A percentile compares a stretch with the other conserved stretches of the same genome.
Evolutionary conservation across 2,888 invertebrate genomes (phyloP).

Genomic region (Pristionchus entomophagus): DNA sequence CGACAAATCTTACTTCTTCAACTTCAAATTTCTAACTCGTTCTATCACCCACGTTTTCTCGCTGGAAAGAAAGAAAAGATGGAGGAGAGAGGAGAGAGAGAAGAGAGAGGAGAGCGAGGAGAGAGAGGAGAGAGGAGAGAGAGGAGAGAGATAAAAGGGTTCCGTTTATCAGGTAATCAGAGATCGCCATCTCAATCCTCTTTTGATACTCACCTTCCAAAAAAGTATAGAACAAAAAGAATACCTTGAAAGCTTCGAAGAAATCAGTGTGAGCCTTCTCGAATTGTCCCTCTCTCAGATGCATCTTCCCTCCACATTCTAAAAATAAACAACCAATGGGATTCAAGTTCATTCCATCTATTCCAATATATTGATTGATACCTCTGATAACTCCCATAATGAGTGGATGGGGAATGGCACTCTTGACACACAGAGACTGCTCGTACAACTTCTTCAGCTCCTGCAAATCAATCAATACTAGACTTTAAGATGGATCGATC

Average conservation of each 20-base stretch:
- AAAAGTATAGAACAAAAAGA: not conserved
- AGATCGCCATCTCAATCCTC: not conserved
- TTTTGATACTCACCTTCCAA: not conserved
- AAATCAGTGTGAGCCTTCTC: slow-evolving; percentile 99
- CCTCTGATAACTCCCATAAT: slow-evolving; percentile 99
- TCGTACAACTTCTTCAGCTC: slow-evolving; percentile 87
- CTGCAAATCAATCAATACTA: slow-evolving; percentile 43
- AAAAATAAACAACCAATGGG: slow-evolving; percentile 60
- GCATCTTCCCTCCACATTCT: slow-evolving; percentile 99
- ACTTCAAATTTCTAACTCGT: not conserved
- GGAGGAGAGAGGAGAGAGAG: not conserved
- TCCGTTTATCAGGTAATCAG: not conserved
- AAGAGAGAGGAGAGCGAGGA: too few species aligned
- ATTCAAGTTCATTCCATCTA: too few species aligned
- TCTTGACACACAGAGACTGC: slow-evolving; percentile 97
- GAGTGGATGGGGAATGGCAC: slow-evolving; percentile 99
- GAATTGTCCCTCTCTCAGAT: slow-evolving; percentile 96
- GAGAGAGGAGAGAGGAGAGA: too few species aligned
- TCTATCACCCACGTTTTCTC: not conserved
- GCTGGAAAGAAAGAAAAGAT: not conserved
- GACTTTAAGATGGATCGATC: not conserved
- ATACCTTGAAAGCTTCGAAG: slow-evolving; percentile 86
- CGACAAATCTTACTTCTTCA: not conserved
- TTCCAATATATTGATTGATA: slow-evolving; percentile 74
- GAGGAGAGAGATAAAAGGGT: not conserved